These are phyloP conservation scores for Sinentomon sp. DNA, from an alignment of 2,888 invertebrate species.

Conservation along the genomic window DNA sequence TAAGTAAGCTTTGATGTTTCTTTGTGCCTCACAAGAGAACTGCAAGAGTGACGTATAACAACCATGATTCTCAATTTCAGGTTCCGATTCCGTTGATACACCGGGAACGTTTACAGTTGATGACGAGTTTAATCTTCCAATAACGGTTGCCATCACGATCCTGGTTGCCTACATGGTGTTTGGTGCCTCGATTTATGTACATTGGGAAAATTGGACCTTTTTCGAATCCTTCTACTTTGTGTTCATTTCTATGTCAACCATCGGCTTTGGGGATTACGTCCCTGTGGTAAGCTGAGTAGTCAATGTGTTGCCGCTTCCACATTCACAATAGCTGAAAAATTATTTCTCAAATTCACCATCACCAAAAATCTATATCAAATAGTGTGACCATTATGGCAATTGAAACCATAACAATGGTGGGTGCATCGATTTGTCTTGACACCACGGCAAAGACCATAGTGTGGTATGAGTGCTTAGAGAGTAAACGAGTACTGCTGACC, in stretches of 20 bases:
- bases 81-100: too few species aligned
- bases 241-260: slow-evolving; percentile 86
- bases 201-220: slow-evolving; percentile 58
- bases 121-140: slow-evolving; percentile 81
- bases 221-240: slow-evolving; percentile 89
- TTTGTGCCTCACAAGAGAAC: too few species aligned
- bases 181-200: slow-evolving; percentile 52
- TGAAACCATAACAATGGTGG: too few species aligned
- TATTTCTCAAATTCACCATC: background rate
- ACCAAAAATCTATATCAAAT: background rate
- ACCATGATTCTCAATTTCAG: too few species aligned
- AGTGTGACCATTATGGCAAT: too few species aligned
- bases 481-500: too few species aligned
- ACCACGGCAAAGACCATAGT: too few species aligned
- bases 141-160: slow-evolving; percentile 59
- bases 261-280: slow-evolving; percentile 81
- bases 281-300: slow-evolving; percentile 36
- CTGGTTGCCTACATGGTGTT: slow-evolving; percentile 58
- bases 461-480: too few species aligned
- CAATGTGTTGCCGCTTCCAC: too few species aligned
- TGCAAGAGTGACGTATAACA: too few species aligned
- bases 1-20: too few species aligned
- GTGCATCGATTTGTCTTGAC: too few species aligned
- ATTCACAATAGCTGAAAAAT: background rate
- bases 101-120: slow-evolving; percentile 50